Evolutionary conservation across 2,797 vertebrate species (phyloP), one percentile per base, ranked within the genome.

Genomic region (Gobio occitaniae): DNA sequence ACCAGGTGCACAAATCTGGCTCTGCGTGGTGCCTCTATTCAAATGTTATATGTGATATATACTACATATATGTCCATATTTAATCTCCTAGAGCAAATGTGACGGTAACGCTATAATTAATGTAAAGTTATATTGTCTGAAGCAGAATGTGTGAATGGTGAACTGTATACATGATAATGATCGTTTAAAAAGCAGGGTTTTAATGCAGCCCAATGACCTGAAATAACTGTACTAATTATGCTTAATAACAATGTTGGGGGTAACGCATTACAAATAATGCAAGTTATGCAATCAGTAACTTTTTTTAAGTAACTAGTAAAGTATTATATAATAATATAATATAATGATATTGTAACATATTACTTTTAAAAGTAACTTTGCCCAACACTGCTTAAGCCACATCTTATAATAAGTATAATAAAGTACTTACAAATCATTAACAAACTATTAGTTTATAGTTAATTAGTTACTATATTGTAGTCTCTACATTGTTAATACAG

Each of bases 1-100:
- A 84, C 70, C 76, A 86, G 86, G 71, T 82, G 82, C 63, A 82
- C 69, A 68, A 44, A 79, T 36, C 52, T 75, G 78, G 6, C 68
- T 72, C 13, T 21, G 6, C 1, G 8, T 80, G 66, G n/a, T 79
- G 83, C 17, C 76, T 48, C 78, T 15, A 16, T 29, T 70, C 9
- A 25, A 25, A 69, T 29, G 32, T 70, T 56, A 56, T 70, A 54
- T 56, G 65, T 38, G 19, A 38, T 25, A 25, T 25, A 25, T 25
- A 25, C 25, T 25, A 25, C 25, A 25, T 25, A 25, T 25, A 1
- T 56, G 78, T 41, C 38, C 36, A 38, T 69, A 48, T 3, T 80
- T 80, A 70, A 70, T 56, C 50, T 44, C 13, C 13, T 9, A 47
- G 8, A 32, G 32, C 2, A 70, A 70, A 81, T 25, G 38, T 71